Conservation (phyloP, 2,113 vertebrate species). For the Prunella himalayana region DNA sequence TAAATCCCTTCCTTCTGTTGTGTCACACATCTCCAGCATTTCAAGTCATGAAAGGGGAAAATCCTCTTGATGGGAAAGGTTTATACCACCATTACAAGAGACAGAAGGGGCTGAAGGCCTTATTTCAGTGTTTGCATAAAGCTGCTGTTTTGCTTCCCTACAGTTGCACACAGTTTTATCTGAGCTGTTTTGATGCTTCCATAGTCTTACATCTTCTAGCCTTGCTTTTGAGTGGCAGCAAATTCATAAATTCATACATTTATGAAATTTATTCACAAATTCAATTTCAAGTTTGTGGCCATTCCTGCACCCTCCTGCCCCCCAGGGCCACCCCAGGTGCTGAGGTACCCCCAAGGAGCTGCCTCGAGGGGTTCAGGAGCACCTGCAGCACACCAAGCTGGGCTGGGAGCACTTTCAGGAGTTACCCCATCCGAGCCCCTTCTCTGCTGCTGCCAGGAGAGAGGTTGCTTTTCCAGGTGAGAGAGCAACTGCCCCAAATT, state of each 20-base stretch:
- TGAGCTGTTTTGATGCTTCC: slow-evolving; percentile 12
- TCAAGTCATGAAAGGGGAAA: background rate
- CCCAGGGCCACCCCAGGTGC: accelerated
- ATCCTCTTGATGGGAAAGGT: background rate
- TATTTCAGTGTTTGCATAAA: background rate
- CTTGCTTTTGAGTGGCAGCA: background rate
- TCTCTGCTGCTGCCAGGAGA: background rate
- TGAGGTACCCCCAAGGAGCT: background rate
- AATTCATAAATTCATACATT: background rate
- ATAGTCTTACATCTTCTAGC: background rate
- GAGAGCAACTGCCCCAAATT: background rate
- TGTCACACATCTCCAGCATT: background rate
- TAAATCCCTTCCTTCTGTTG: background rate
- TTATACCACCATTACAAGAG: background rate
- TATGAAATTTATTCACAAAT: background rate
- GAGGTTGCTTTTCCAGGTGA: background rate
- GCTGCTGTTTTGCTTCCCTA: background rate
- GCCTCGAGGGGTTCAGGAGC: accelerated
- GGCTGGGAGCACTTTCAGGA: background rate
- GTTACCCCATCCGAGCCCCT: background rate
- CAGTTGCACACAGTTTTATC: background rate
- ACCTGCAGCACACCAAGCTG: accelerated
- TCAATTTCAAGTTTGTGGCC: background rate
- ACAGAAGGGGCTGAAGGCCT: background rate
- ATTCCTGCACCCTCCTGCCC: background rate